Evolutionary conservation across 2,797 vertebrate genomes (phyloP).

Genomic region (Epinephelus coioides): DNA sequence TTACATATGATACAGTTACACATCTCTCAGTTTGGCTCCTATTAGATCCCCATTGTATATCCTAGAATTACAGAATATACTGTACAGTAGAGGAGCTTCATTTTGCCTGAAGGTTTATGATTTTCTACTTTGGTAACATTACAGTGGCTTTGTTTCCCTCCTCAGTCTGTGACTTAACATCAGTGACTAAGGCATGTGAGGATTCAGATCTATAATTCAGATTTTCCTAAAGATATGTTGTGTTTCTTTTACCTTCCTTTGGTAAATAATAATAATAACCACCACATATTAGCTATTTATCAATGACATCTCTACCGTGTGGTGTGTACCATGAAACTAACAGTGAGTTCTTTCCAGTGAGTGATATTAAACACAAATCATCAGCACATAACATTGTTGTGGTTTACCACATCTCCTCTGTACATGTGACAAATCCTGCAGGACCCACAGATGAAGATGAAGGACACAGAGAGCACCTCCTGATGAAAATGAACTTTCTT

Average conservation of each 20-base stretch:
- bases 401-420: conserved; percentile 60
- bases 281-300: background rate
- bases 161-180: conserved; percentile 4
- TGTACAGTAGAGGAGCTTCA: background rate
- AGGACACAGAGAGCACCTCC: conserved; percentile 75
- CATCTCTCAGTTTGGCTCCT: background rate
- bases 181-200: background rate
- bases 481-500: conserved; percentile 85
- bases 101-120: conserved; percentile 7
- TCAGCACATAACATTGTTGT: conserved; percentile 38
- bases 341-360: conserved; percentile 25
- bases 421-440: conserved; percentile 74
- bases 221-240: background rate
- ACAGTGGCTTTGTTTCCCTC: background rate
- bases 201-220: conserved; percentile 20
- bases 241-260: conserved; percentile 8
- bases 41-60: background rate
- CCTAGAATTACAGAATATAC: background rate
- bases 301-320: conserved; percentile 3
- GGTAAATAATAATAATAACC: background rate
- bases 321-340: conserved; percentile 18
- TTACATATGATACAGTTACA: background rate
- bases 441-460: conserved; percentile 66
- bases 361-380: conserved; percentile 48
- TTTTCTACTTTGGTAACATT: conserved; percentile 16